Percentiles rank a stretch among this genome's conserved stretches.
Conservation (phyloP, 2,888 invertebrate genomes). For the Helleia helle region DNA sequence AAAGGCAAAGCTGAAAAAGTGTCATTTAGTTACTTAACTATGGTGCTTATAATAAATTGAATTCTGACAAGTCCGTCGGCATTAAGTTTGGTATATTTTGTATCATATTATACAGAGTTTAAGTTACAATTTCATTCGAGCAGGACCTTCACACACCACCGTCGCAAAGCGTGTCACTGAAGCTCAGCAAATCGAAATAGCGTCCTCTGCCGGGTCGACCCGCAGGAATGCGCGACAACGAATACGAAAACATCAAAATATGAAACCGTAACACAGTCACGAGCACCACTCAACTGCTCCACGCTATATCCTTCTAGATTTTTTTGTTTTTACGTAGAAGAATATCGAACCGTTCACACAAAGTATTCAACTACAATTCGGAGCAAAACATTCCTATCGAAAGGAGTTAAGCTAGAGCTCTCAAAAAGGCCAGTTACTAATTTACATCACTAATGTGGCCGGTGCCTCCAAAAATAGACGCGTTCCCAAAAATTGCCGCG, state of each 20-base stretch:
- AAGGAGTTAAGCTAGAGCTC: conserved; percentile 6
- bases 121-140: conserved; percentile 4
- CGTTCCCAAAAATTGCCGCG: conserved; percentile 14
- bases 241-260: conserved; percentile 24
- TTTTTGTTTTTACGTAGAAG: neutral
- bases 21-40: conserved; percentile 10
- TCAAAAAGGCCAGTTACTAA: conserved; percentile 19
- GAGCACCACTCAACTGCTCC: conserved; percentile 24
- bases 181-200: conserved; percentile 44
- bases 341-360: conserved; percentile 1
- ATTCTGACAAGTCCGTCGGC: conserved; percentile 7
- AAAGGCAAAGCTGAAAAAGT: conserved; percentile 11
- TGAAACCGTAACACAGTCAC: conserved; percentile 28
- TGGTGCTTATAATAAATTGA: conserved; percentile 14
- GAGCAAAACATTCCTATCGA: neutral
- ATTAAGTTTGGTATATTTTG: neutral
- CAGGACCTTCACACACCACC: conserved; percentile 14
- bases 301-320: conserved; percentile 18
- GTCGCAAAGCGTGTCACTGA: conserved; percentile 32
- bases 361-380: conserved; percentile 3
- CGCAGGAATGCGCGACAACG: conserved; percentile 25
- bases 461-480: conserved; percentile 9
- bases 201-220: conserved; percentile 24
- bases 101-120: neutral
- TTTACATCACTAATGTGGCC: conserved; percentile 19